Base-by-base conservation (phyloP, 2,888 invertebrate species). In the Trichopria drosophilae region DNA sequence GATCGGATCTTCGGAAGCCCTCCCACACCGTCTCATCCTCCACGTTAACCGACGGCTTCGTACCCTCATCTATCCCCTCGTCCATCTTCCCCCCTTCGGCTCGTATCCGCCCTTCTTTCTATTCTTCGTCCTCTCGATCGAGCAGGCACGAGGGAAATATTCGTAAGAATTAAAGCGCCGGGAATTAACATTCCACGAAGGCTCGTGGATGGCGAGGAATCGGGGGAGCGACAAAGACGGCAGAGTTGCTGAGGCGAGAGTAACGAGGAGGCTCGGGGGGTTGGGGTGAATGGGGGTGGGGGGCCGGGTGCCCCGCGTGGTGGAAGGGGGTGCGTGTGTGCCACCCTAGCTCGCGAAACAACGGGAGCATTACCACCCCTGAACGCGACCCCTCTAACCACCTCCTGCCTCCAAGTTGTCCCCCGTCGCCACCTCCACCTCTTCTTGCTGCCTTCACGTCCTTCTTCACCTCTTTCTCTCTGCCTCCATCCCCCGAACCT, bases 161-260 rank as follows among this genome's bases (percentile, higher is more conserved):
- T 74, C 73, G 72, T 73, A 75, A 74, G 73, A 74, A 75, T 75
- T 75, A 75, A 75, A 75, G 73, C 72, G 65, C 63, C 66, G 69
- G 68, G 73, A 75, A 74, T 75, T 74, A 75, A 75, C 73, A 75
- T 75, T 73, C 75, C 74, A 59, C 62, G 63, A 66, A 68, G 69
- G 55, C 58, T 55, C 58, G 36, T 20, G 28, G 41, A 40, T 50
- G 45, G 43, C 28, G 35, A 37, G 29, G 29, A 20, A n/a, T n/a
- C n/a, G 29, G 31, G 28, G n/a, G n/a, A n/a, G n/a, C n/a, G n/a
- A 13, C 15, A 15, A 15, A 10, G 58, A 61, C 61, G 28, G 15
- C 13, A 10, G 53, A 51, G 51, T 36, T 45, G 52, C 45, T 35
- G 57, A 44, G 42, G 47, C 53, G 51, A 55, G 54, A 51, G 46